A percentile compares a stretch with the other conserved stretches of the same genome.
phyloP scores from a whole-genome alignment of 2,888 invertebrate species.

The Peribatodes rhomboidaria region DNA sequence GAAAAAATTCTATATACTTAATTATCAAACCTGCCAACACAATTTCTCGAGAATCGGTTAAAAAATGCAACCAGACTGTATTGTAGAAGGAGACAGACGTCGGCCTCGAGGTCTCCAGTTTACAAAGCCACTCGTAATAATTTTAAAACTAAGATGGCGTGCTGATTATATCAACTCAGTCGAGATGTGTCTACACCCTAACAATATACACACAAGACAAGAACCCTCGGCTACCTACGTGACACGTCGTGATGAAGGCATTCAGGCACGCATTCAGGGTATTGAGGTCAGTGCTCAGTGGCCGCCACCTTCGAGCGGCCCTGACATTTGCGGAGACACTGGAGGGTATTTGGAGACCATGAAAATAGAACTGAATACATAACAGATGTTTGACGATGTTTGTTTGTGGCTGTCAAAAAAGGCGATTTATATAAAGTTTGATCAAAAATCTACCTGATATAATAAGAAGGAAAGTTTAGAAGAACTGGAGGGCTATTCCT shows the following conservation, averaged over 20 bases:
- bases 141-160: background rate
- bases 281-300: constrained; percentile 22
- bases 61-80: no score
- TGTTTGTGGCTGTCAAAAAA: background rate
- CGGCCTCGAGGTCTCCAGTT: no score
- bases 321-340: constrained; percentile 10
- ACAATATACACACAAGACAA: background rate
- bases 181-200: background rate
- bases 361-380: constrained; percentile 1
- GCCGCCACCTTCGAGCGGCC: background rate
- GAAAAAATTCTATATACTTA: no score
- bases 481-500: no score
- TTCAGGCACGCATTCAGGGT: constrained; percentile 13
- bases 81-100: no score
- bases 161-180: background rate
- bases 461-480: no score
- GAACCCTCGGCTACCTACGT: background rate
- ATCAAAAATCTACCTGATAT: no score
- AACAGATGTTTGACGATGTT: background rate
- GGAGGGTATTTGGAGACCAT: background rate
- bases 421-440: background rate
- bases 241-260: constrained; percentile 12
- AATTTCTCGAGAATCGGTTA: no score
- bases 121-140: no score
- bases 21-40: no score